Percentiles rank a stretch among this genome's conserved stretches.
Conservation (phyloP, 2,797 vertebrate species). For the Antennarius maculatus region DNA sequence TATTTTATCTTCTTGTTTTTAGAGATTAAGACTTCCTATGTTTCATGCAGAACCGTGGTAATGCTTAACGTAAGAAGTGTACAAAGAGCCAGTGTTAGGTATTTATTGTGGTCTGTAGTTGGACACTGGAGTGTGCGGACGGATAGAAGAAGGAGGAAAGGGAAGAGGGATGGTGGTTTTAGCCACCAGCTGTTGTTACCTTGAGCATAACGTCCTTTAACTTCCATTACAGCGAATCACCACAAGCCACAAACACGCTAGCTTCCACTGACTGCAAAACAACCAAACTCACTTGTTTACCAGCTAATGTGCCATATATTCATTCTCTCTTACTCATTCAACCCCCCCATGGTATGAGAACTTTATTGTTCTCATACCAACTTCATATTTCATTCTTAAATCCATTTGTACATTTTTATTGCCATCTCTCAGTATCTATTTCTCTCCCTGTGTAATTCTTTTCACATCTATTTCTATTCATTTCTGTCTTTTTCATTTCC, state of each 20-base stretch:
- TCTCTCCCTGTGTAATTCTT: conserved; percentile 50
- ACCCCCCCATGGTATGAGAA: conserved; percentile 15
- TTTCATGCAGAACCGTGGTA: conserved; percentile 43
- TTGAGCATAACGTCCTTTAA: conserved; percentile 78
- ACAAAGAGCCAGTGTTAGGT: conserved; percentile 58
- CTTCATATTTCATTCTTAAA: conserved; percentile 9
- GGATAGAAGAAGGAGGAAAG: conserved; percentile 64
- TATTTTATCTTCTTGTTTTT: conserved; percentile 37
- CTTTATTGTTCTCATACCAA: conserved; percentile 22
- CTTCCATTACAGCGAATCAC: conserved; percentile 72
- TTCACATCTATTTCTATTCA: conserved; percentile 46
- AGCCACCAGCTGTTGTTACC: conserved; percentile 82
- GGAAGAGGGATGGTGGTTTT: conserved; percentile 76
- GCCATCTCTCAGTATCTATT: conserved; percentile 54
- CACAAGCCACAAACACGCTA: conserved; percentile 78
- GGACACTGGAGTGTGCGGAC: conserved; percentile 65
- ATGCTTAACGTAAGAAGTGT: conserved; percentile 26
- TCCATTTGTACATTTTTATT: no score
- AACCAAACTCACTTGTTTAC: conserved; percentile 83
- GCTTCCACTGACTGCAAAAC: conserved; percentile 78
- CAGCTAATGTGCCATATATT: conserved; percentile 73
- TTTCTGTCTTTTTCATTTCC: conserved; percentile 45
- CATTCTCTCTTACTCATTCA: conserved; percentile 44
- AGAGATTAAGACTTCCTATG: conserved; percentile 37
- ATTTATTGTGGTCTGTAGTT: conserved; percentile 78